phyloP scores from a whole-genome alignment of 2,888 invertebrate genomes.

The Thalpophila matura region DNA sequence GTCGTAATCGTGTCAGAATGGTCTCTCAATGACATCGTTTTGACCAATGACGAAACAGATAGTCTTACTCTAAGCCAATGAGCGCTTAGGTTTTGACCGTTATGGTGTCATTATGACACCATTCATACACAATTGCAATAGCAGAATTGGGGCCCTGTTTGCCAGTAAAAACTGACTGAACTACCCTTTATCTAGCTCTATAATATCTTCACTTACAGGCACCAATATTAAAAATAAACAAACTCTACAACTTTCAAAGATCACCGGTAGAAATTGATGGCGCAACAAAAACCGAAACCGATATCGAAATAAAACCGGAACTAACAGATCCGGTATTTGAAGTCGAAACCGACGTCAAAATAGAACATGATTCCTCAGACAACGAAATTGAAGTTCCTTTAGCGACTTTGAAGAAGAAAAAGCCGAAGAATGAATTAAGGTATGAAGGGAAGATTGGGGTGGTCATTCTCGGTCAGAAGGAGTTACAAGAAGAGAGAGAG shows the following conservation, averaged over 20 bases:
- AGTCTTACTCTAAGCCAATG: no score
- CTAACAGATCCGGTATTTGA: not conserved
- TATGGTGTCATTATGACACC: no score
- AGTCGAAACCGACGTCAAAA: slow-evolving; percentile 70
- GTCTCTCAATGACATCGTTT: no score
- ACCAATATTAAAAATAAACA: slow-evolving; percentile 39
- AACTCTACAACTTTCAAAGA: slow-evolving; percentile 39
- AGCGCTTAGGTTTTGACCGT: no score
- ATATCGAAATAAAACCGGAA: slow-evolving; percentile 29
- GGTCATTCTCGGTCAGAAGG: slow-evolving; percentile 68
- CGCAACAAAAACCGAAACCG: not conserved
- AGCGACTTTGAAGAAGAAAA: slow-evolving; percentile 52
- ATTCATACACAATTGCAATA: no score
- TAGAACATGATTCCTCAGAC: slow-evolving; percentile 72
- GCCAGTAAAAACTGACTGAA: not conserved
- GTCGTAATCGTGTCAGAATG: no score
- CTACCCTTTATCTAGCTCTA: no score
- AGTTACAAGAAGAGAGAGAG: slow-evolving; percentile 74
- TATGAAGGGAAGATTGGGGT: slow-evolving; percentile 73
- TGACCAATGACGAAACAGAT: no score
- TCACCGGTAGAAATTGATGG: slow-evolving; percentile 7
- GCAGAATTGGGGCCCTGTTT: no score
- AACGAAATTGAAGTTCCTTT: slow-evolving; percentile 68
- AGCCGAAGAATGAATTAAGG: slow-evolving; percentile 29
- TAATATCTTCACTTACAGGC: slow-evolving; percentile 23